Evolutionary conservation across 2,797 vertebrate genomes (phyloP).

Genomic region (Acrossocheilus wenchowensis): DNA sequence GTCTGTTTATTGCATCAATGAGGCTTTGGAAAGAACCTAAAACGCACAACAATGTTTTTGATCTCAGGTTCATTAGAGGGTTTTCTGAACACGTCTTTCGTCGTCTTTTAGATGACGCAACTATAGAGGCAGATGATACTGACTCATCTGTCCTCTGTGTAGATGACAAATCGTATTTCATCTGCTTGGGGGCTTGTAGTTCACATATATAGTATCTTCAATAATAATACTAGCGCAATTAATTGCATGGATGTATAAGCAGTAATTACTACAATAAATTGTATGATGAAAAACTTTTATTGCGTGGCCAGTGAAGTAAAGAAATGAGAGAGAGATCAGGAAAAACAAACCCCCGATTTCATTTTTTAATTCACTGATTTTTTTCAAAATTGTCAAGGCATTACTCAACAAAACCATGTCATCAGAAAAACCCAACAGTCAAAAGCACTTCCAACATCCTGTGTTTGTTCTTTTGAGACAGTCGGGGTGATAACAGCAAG

Average conservation of each 20-base stretch:
- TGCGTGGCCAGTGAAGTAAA: background rate
- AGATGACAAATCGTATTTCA: background rate
- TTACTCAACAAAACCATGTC: background rate
- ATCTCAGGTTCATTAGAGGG: background rate
- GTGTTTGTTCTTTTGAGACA: background rate
- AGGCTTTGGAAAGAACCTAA: background rate
- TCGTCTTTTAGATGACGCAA: background rate
- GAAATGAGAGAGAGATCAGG: background rate
- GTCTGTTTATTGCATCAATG: background rate
- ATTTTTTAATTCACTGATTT: slow-evolving; percentile 6
- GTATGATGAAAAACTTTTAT: background rate
- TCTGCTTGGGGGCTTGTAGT: background rate
- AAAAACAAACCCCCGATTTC: background rate
- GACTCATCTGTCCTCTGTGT: slow-evolving; percentile 3
- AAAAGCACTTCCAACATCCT: background rate
- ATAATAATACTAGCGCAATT: background rate
- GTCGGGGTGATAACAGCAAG: background rate
- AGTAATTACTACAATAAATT: background rate
- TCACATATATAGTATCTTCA: background rate
- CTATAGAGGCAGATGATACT: background rate
- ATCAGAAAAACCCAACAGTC: background rate
- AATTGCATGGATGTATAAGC: background rate
- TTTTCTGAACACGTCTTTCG: background rate
- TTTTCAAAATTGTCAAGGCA: background rate
- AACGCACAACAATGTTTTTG: background rate